These are phyloP conservation scores for Polypterus bichir DNA, from an alignment of 2,113 vertebrate genomes.

Conservation along the genomic window DNA sequence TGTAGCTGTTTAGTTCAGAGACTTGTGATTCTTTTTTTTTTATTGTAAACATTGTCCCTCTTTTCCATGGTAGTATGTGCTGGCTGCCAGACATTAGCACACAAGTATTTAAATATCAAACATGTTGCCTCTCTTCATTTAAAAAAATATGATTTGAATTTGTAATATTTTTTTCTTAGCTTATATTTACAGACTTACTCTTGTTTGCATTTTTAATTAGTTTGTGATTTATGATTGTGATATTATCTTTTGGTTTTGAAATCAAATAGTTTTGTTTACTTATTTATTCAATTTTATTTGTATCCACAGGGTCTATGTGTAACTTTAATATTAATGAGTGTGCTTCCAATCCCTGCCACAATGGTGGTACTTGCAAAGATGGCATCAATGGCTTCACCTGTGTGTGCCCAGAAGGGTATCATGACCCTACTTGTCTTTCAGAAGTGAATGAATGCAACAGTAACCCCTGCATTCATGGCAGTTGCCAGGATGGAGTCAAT, in stretches of 20 bases:
- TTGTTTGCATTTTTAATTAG: neutral
- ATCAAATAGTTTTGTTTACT: neutral
- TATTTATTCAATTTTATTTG: neutral
- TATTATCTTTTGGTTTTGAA: too few species aligned
- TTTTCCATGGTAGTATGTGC: too few species aligned
- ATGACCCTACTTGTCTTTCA: slow-evolving; percentile 72
- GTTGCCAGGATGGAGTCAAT: slow-evolving; percentile 72
- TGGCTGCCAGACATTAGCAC: too few species aligned
- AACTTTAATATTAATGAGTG: slow-evolving; percentile 84
- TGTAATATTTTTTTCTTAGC: too few species aligned
- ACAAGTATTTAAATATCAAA: too few species aligned
- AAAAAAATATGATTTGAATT: too few species aligned
- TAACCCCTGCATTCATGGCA: slow-evolving; percentile 82
- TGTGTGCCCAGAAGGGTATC: slow-evolving; percentile 78
- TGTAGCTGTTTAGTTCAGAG: too few species aligned
- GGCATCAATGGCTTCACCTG: slow-evolving; percentile 75
- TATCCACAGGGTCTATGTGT: slow-evolving; percentile 67
- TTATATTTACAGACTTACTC: too few species aligned
- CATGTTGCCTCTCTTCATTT: too few species aligned
- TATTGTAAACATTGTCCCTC: too few species aligned
- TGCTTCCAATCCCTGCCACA: slow-evolving; percentile 70
- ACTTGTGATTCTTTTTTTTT: too few species aligned
- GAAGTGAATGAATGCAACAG: slow-evolving; percentile 88
- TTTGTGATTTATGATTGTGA: neutral
- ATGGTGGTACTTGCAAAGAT: slow-evolving; percentile 78